Base-by-base conservation (phyloP, 2,888 invertebrate genomes). In the Lepidonotus clava region DNA sequence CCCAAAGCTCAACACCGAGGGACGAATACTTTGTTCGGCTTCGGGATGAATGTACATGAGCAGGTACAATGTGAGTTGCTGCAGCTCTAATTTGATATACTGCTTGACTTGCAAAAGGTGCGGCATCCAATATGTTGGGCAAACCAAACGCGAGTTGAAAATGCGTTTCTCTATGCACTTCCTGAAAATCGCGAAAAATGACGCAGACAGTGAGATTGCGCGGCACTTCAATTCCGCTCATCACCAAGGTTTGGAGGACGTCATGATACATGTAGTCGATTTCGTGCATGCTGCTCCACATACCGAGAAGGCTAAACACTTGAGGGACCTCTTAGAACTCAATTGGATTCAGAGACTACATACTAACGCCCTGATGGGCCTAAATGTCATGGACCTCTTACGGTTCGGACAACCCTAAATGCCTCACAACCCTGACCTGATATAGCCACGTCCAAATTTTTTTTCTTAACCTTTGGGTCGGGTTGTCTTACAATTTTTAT, bases 91-190 rank as follows among this genome's bases (percentile, higher is more conserved):
- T 24, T 24, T 61, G 11, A 61, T 61, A 11, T 61, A 61, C 24
- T 61, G 61, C 28, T 1, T 61, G 1, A 8, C 4, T 2, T 61
- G 61, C 24, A 61, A 2, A 28, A 4, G 28, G 2, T 61, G 61
- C 28, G 28, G 61, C n/a, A 61, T 61, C 61, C 61, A 61, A 28
- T 61, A 61, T 61, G 61, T 61, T 61, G 61, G 61, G 28, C 61
- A 61, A 32, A 61, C 61, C 28, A 18, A 61, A 28, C 1, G 5
- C 14, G 61, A 8, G 28, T 14, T 61, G 4, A 61, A 61, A 28
- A 5, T n/a, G 5, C 14, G 61, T 2, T 61, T 61, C 61, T 11
- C 11, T 11, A 28, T 2, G 4, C 61, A 61, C 28, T 61, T 61
- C 24, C n/a, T n/a, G 2, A 61, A 61, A 24, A 61, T 61, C 11